Conservation (phyloP, 2,113 vertebrate species). For the Apeltes quadracus region DNA sequence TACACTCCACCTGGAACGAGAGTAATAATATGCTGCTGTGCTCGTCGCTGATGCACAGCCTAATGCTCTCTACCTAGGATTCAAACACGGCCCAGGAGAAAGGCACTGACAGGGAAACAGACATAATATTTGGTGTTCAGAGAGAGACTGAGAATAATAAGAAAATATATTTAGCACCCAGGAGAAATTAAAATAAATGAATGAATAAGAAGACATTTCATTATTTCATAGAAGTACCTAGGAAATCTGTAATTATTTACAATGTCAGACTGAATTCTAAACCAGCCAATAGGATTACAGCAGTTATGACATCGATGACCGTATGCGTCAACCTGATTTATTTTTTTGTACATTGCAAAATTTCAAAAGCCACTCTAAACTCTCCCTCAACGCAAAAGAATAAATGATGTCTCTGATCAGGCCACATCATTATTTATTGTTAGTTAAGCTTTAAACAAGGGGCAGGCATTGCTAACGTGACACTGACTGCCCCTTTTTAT, state of each 20-base stretch:
- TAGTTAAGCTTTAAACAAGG: neutral
- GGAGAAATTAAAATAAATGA: neutral
- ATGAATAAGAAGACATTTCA: neutral
- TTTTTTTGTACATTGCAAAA: neutral
- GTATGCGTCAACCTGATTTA: neutral
- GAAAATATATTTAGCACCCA: neutral
- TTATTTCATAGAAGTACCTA: neutral
- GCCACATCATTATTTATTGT: no score
- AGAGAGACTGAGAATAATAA: neutral
- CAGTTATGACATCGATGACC: neutral
- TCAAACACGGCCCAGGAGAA: slow-evolving; percentile 36
- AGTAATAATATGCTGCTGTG: slow-evolving; percentile 34
- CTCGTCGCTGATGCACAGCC: slow-evolving; percentile 31
- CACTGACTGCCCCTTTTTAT: neutral
- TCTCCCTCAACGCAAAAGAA: neutral
- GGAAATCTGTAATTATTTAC: neutral
- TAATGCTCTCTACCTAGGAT: slow-evolving; percentile 33
- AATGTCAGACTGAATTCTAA: neutral
- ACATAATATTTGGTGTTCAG: neutral
- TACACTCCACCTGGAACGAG: slow-evolving; percentile 5
- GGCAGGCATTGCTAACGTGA: neutral
- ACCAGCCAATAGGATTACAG: neutral
- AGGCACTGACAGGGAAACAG: slow-evolving; percentile 20
- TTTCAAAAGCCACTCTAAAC: neutral
- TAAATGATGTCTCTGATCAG: neutral